phyloP scores from a whole-genome alignment of 2,113 vertebrate genomes.

The Dicrurus megarhynchus region DNA sequence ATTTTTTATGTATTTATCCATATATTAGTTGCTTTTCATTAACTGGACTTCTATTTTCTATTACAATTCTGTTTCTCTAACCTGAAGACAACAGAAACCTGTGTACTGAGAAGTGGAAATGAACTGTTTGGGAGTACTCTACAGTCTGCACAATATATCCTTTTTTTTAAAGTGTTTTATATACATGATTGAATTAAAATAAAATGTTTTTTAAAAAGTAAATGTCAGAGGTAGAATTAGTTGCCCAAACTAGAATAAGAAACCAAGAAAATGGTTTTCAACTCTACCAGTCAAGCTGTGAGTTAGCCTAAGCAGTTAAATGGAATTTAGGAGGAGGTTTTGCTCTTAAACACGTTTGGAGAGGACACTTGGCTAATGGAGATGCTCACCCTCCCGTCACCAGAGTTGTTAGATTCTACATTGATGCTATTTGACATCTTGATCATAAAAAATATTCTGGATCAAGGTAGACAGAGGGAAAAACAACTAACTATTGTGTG shows the following conservation, averaged over 20 bases:
- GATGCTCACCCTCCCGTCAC: neutral
- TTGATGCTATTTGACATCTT: neutral
- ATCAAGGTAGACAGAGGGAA: neutral
- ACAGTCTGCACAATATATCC: neutral
- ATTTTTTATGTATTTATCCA: neutral
- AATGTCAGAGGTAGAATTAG: neutral
- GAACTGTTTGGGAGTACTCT: neutral
- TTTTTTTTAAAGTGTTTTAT: neutral
- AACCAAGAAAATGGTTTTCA: neutral
- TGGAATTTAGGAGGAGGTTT: neutral
- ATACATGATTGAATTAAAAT: neutral
- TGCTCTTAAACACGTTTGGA: neutral
- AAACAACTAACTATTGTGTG: neutral
- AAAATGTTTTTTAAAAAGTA: neutral
- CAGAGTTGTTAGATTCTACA: neutral
- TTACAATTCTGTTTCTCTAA: neutral
- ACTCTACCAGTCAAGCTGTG: neutral
- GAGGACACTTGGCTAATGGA: accelerated
- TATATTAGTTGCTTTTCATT: neutral
- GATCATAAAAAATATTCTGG: neutral
- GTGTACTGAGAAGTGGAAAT: neutral
- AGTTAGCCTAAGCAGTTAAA: neutral
- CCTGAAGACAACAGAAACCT: neutral
- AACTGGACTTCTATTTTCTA: neutral
- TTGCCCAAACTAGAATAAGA: neutral